phyloP scores from a whole-genome alignment of 2,113 vertebrate species.

The Ptilorrhoa leucosticta region DNA sequence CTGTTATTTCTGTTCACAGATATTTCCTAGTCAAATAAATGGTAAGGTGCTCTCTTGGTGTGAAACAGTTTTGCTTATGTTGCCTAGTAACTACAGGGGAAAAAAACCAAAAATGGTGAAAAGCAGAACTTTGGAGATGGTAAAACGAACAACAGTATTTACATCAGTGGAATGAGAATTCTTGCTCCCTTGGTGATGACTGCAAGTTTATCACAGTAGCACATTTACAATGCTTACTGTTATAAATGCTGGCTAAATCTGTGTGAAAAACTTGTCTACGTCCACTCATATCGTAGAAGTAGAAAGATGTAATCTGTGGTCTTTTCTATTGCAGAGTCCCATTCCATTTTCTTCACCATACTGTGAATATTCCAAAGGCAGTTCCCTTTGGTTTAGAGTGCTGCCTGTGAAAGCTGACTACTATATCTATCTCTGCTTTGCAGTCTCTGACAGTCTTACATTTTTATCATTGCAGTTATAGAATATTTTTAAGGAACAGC shows the following conservation, averaged over 20 bases:
- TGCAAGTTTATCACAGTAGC: neutral
- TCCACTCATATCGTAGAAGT: neutral
- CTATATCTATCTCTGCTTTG: neutral
- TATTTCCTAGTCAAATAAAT: slow-evolving; percentile 51
- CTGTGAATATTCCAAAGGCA: slow-evolving; percentile 1
- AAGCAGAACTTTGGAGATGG: neutral
- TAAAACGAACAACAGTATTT: slow-evolving; percentile 38
- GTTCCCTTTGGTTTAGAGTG: neutral
- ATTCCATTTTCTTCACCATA: neutral
- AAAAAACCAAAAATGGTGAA: neutral
- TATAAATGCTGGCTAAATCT: slow-evolving; percentile 3
- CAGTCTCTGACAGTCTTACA: neutral
- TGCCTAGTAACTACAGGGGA: slow-evolving; percentile 46
- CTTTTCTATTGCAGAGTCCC: neutral
- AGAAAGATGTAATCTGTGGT: neutral
- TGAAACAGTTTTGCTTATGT: neutral
- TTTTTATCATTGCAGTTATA: neutral
- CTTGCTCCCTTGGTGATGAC: neutral
- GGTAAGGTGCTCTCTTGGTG: neutral
- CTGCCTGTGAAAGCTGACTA: neutral
- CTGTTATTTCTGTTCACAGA: slow-evolving; percentile 19
- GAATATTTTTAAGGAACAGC: neutral
- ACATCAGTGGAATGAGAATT: neutral
- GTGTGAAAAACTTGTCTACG: neutral
- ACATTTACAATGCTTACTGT: neutral